Evolutionary conservation across 2,113 vertebrate species (phyloP).

Genomic region (Cheirogaleus medius): DNA sequence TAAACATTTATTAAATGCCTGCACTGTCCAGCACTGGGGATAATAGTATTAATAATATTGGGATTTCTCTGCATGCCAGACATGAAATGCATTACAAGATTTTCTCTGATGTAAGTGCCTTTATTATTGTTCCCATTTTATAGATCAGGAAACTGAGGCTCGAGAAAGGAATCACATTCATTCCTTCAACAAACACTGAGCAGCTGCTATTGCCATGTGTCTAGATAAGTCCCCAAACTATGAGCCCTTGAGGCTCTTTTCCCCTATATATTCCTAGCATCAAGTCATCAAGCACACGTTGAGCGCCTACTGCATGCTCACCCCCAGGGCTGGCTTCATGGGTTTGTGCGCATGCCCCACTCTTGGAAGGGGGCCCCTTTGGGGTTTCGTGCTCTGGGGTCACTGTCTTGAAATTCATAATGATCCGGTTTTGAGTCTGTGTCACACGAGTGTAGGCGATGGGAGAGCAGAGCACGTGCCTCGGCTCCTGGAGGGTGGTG

Average conservation of each 20-base stretch:
- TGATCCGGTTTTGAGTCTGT: not conserved
- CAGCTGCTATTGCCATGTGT: not conserved
- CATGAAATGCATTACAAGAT: not conserved
- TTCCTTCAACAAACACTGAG: not conserved
- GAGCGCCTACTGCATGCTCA: not conserved
- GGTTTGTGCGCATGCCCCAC: no score
- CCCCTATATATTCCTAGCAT: not conserved
- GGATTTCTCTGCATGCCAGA: not conserved
- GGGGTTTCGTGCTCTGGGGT: not conserved
- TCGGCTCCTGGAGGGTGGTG: not conserved
- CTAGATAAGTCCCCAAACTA: not conserved
- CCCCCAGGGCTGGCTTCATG: not conserved
- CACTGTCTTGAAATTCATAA: not conserved
- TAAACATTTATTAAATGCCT: not conserved
- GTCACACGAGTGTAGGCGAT: no score
- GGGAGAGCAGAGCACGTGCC: accelerated
- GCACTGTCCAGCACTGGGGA: not conserved
- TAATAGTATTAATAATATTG: accelerated
- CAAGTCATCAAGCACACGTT: not conserved
- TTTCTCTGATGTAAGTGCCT: not conserved
- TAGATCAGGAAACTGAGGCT: not conserved
- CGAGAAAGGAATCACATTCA: not conserved
- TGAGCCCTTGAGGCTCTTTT: not conserved
- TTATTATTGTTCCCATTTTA: not conserved
- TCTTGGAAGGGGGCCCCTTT: no score